Evolutionary conservation across 2,113 vertebrate species (phyloP).

Genomic region (Rhea pennata): DNA sequence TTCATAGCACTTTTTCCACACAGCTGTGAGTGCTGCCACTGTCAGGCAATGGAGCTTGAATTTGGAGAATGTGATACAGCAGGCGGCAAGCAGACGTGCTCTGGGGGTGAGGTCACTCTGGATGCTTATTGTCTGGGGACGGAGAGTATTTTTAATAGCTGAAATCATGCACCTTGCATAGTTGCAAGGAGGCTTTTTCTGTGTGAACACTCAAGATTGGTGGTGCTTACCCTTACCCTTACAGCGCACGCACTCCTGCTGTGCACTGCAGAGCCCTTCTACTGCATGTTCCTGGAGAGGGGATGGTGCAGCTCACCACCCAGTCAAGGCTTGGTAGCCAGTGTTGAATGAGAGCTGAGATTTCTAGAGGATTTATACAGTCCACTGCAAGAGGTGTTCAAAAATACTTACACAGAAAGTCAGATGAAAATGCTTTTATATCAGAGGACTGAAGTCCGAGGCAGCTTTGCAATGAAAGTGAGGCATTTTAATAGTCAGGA

Average conservation of each 20-base stretch:
- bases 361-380: not conserved
- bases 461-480: not conserved
- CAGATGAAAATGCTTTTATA: not conserved
- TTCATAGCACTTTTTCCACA: not conserved
- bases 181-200: not conserved
- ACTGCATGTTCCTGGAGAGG: not conserved
- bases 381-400: not conserved
- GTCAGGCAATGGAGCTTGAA: not conserved
- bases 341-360: not conserved
- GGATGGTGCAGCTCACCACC: not conserved
- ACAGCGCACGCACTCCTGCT: not conserved
- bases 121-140: not conserved
- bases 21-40: conserved; percentile 18
- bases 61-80: not conserved
- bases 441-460: not conserved
- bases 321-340: not conserved
- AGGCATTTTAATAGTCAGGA: not conserved
- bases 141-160: conserved; percentile 22
- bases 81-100: fast-evolving
- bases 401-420: not conserved
- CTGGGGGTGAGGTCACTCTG: not conserved
- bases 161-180: not conserved
- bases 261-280: not conserved
- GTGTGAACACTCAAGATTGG: not conserved
- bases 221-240: not conserved